A percentile compares a stretch with the other conserved stretches of the same genome.
Evolutionary conservation across 2,113 vertebrate genomes (phyloP).

Genomic region (Elephas maximus): DNA sequence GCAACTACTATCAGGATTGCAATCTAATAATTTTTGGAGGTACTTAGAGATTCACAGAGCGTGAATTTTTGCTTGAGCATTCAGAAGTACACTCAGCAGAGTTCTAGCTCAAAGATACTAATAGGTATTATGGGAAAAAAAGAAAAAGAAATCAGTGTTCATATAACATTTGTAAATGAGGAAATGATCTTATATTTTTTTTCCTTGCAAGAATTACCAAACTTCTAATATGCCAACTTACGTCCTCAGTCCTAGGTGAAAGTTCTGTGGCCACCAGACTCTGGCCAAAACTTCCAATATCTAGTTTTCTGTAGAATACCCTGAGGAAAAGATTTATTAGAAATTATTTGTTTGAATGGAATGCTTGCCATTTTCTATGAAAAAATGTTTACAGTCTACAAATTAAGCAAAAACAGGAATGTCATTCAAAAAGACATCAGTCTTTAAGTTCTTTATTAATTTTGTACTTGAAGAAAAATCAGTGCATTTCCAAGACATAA

Average conservation of each 20-base stretch:
- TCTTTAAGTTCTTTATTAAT: conserved; percentile 51
- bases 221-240: neutral
- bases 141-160: neutral
- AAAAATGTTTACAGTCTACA: neutral
- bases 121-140: neutral
- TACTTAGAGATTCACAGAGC: neutral
- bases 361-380: conserved; percentile 36
- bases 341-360: neutral
- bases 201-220: neutral
- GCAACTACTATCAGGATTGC: neutral
- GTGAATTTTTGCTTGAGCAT: neutral
- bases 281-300: neutral
- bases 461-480: neutral
- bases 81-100: neutral
- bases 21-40: neutral
- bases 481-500: neutral
- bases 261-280: neutral
- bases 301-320: neutral
- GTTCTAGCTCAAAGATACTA: neutral
- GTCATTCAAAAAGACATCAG: conserved; percentile 19
- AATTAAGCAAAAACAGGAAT: conserved; percentile 58
- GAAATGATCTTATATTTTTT: neutral
- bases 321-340: neutral
- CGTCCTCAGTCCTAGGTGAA: neutral
- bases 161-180: neutral